Base-by-base conservation (phyloP, 2,797 vertebrate species). In the Acridotheres tristis region DNA sequence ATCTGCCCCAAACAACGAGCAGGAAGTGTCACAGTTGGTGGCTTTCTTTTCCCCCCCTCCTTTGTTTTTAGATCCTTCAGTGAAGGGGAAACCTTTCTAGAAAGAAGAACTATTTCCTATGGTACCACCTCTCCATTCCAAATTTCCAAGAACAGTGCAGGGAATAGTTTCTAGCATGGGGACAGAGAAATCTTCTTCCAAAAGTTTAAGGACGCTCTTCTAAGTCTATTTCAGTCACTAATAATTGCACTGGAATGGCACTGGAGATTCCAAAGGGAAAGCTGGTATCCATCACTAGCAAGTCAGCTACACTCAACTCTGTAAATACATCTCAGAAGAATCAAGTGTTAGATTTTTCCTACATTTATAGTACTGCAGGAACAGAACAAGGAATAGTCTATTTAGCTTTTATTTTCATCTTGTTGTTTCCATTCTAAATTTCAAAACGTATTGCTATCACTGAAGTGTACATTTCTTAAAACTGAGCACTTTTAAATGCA, bases 211-310 rank as follows among this genome's bases (percentile, higher is more conserved):
- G 61, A 67, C 3, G 2, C 43, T 43, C 32, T 85, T 26, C 48
- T 45, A 1, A 0, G 32, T 18, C 76, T 91, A 84, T 90, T 94
- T 83, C 2, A 2, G 90, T 68, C 50, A 88, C 67, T 53, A 91
- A 1, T 34, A 65, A 80, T 3, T 54, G 32, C 59, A 55, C 42
- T 84, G 48, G 78, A 81, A 85, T 16, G 16, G 59, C 63, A 90
- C 71, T 74, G 84, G 65, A 83, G 65, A 92, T 88, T 83, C 72
- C 87, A 92, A 57, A 92, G 61, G 45, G 50, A 90, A 91, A 86
- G 57, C 43, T 90, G 85, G 36, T 94, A 85, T 23, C 69, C 77
- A 76, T 91, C 85, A 95, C 29, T 2, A 4, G 51, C 81, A 85
- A 81, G 55, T 42, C 42, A 94, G 74, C 57, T 73, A 45, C 0